These are phyloP conservation scores for Acropora tenuis DNA, from an alignment of 64 coral and sea anemone genomes.

Conservation along the genomic window DNA sequence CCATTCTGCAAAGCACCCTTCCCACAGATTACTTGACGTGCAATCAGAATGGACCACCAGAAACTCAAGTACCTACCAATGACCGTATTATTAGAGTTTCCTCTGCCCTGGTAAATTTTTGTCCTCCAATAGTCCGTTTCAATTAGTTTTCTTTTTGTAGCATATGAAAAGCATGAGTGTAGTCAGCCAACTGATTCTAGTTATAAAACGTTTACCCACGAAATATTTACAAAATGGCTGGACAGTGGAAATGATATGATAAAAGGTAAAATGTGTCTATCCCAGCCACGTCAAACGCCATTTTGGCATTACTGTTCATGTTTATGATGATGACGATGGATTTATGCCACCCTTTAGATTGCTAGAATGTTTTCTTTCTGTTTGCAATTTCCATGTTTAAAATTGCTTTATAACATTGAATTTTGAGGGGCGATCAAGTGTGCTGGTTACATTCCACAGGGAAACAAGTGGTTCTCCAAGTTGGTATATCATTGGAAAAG, in stretches of 20 bases:
- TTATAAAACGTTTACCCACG: conserved; percentile 15
- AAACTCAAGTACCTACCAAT: too few species aligned
- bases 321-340: background rate
- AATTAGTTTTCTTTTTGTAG: background rate
- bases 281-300: conserved; percentile 17
- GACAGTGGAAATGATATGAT: background rate
- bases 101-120: conserved; percentile 28
- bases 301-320: background rate
- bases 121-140: too few species aligned
- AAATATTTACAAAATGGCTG: background rate
- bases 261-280: conserved; percentile 7
- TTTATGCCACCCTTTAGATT: background rate
- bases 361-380: too few species aligned
- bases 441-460: conserved; percentile 62
- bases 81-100: too few species aligned
- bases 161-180: conserved; percentile 17
- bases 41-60: background rate
- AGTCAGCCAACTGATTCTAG: conserved; percentile 22
- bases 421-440: conserved; percentile 64
- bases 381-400: conserved; percentile 8
- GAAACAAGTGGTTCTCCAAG: conserved; percentile 63
- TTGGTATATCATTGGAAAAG: conserved; percentile 60
- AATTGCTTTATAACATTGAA: conserved; percentile 61
- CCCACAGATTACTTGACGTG: background rate
- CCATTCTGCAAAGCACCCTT: too few species aligned